These are phyloP conservation scores for Morinoia aosen DNA, from an alignment of 2,888 invertebrate species.

Conservation along the genomic window DNA sequence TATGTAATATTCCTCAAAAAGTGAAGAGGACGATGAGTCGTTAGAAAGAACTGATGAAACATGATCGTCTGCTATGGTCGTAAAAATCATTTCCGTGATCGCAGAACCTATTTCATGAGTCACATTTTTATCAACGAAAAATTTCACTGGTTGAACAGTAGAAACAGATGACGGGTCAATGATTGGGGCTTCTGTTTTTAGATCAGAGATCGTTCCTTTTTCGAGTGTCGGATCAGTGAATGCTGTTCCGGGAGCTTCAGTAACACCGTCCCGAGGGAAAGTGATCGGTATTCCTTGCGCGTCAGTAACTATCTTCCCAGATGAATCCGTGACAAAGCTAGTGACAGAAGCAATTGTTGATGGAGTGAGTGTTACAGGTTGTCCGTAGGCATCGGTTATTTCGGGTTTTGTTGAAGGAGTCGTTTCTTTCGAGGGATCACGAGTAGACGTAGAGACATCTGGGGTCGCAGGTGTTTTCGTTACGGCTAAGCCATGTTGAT, in stretches of 20 bases:
- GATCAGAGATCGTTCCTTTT: too few relatives aligned
- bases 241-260: neutral
- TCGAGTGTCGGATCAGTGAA: neutral
- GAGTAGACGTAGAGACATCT: neutral
- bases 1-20: neutral
- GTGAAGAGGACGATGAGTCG: neutral
- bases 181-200: neutral
- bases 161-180: neutral
- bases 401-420: neutral
- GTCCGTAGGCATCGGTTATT: neutral
- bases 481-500: neutral
- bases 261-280: neutral
- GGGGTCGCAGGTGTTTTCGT: neutral
- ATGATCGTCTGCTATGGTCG: neutral
- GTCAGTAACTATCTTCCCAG: neutral
- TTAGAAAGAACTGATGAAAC: neutral
- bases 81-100: too few relatives aligned
- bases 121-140: neutral
- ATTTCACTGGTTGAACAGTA: neutral
- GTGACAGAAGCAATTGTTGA: neutral
- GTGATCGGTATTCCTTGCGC: constrained; percentile 7
- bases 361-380: neutral
- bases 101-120: neutral
- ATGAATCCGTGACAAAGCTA: neutral
- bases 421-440: neutral